Evolutionary conservation across 2,797 vertebrate genomes (phyloP).

Genomic region (Anas bahamensis): DNA sequence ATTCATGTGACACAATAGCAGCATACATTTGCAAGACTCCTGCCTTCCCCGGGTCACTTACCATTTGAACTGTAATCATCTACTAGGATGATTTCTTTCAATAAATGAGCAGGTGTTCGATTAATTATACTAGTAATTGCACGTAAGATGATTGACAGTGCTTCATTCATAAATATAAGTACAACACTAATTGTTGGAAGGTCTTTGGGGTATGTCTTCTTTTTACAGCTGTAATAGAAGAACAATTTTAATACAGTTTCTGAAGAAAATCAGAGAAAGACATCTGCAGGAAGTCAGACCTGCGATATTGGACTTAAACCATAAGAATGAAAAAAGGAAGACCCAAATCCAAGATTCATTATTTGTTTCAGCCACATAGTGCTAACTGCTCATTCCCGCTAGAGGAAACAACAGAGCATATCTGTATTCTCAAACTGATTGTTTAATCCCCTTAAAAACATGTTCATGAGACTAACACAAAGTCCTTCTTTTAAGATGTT

Average conservation of each 20-base stretch:
- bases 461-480: not conserved
- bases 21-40: not conserved
- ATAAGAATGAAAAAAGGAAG: not conserved
- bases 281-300: not conserved
- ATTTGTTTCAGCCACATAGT: not conserved
- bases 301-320: not conserved
- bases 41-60: constrained; percentile 30
- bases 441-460: not conserved
- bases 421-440: not conserved
- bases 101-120: constrained; percentile 76
- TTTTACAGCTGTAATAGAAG: constrained; percentile 75
- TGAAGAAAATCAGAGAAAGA: not conserved
- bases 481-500: too few species aligned
- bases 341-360: not conserved
- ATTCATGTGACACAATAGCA: not conserved
- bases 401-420: too few species aligned
- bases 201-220: constrained; percentile 76
- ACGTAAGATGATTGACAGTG: constrained; percentile 81
- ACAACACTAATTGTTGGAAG: constrained; percentile 81
- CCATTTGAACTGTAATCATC: constrained; percentile 84
- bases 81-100: constrained; percentile 85
- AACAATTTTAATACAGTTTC: not conserved
- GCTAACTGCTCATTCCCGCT: too few species aligned
- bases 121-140: constrained; percentile 82
- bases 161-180: constrained; percentile 85